Evolutionary conservation across 2,888 invertebrate species (phyloP).

Genomic region (Cataglyphis livida): DNA sequence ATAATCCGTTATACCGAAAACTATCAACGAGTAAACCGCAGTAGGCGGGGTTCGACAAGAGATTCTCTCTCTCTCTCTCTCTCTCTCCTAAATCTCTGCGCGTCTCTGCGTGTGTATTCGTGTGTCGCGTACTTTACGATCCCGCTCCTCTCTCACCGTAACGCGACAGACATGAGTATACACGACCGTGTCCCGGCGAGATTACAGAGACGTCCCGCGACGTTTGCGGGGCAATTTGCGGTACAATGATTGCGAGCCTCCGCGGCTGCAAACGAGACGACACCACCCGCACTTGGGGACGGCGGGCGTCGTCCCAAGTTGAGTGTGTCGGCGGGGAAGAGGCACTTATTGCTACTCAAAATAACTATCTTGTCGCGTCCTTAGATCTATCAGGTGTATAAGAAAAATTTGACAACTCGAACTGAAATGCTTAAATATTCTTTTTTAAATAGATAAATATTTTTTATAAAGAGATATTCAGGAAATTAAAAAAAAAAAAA

Average conservation of each 20-base stretch:
- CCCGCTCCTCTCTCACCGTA: constrained; percentile 15
- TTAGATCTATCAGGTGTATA: not conserved
- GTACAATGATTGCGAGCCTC: constrained; percentile 66
- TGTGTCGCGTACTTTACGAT: constrained; percentile 28
- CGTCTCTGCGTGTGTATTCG: not conserved
- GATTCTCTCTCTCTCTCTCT: constrained; percentile 7
- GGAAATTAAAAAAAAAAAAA: too few species aligned
- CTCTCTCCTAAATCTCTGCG: constrained; percentile 2
- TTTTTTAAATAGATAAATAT: not conserved
- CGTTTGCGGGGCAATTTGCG: constrained; percentile 67
- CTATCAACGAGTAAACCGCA: constrained; percentile 11
- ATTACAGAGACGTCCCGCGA: constrained; percentile 59
- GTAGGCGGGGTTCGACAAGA: not conserved
- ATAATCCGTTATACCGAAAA: not conserved
- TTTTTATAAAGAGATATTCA: too few species aligned
- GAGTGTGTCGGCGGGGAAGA: constrained; percentile 24
- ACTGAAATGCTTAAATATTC: too few species aligned
- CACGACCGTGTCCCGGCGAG: constrained; percentile 53
- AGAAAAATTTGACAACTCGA: not conserved
- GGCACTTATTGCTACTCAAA: constrained; percentile 34
- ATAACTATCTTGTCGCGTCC: not conserved
- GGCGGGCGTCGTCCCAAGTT: constrained; percentile 48
- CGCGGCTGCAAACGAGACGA: constrained; percentile 61
- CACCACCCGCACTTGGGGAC: not conserved
- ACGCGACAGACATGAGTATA: constrained; percentile 25